Evolutionary conservation across 2,888 invertebrate genomes (phyloP).

Genomic region (Venusia cambrica): DNA sequence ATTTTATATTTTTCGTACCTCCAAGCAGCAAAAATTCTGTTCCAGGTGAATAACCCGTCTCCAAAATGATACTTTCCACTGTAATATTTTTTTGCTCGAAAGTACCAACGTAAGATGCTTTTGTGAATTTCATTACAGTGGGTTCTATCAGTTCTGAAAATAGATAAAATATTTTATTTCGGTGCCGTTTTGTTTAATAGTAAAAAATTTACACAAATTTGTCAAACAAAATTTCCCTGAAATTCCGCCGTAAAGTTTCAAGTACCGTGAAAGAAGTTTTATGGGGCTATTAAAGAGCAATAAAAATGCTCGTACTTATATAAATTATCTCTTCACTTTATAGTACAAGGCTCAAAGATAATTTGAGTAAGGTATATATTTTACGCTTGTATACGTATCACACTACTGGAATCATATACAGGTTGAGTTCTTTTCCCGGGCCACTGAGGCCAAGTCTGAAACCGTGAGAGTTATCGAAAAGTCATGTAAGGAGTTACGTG

Average conservation of each 20-base stretch:
- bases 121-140: constrained; percentile 45
- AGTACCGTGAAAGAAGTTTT: constrained; percentile 14
- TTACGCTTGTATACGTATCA: no score
- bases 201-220: constrained; percentile 4
- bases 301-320: constrained; percentile 17
- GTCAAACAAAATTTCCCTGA: neutral
- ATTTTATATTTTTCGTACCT: no score
- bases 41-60: constrained; percentile 40
- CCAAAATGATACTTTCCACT: constrained; percentile 43
- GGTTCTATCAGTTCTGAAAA: constrained; percentile 54
- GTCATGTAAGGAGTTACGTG: no score
- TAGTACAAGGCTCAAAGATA: constrained; percentile 1
- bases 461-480: no score
- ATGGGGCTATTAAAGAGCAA: constrained; percentile 15
- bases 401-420: no score
- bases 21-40: constrained; percentile 45
- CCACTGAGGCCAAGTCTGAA: no score
- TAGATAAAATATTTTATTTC: constrained; percentile 9
- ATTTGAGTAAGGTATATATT: no score
- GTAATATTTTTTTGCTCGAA: constrained; percentile 37
- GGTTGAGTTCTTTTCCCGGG: no score
- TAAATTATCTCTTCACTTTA: constrained; percentile 14
- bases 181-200: no score
- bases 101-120: constrained; percentile 46
- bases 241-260: constrained; percentile 11